Evolutionary conservation across 2,797 vertebrate species (phyloP).

Genomic region (Brotogeris chrysoptera): DNA sequence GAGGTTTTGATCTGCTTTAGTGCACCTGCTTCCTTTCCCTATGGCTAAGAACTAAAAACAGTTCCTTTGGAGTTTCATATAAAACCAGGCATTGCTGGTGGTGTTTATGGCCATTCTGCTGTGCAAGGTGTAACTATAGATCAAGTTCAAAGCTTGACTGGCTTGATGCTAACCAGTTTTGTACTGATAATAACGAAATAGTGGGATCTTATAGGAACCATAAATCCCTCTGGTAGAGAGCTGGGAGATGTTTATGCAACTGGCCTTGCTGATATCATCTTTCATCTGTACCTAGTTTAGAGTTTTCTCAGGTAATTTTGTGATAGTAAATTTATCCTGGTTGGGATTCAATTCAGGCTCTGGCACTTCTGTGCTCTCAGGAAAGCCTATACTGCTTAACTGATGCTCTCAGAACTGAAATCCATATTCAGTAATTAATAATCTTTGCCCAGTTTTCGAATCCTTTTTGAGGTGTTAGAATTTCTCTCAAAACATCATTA

Average conservation of each 20-base stretch:
- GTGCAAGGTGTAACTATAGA: not conserved
- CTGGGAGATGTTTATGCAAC: not conserved
- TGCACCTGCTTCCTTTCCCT: not conserved
- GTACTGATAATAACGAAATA: not conserved
- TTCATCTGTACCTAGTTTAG: not conserved
- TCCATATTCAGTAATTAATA: not conserved
- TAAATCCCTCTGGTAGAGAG: not conserved
- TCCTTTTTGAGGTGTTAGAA: not conserved
- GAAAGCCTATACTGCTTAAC: not conserved
- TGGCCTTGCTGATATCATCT: not conserved
- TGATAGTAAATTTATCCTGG: not conserved
- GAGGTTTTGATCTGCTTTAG: not conserved
- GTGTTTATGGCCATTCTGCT: not conserved
- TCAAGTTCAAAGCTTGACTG: not conserved
- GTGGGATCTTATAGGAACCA: not conserved
- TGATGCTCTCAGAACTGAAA: not conserved
- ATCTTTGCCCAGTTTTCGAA: not conserved
- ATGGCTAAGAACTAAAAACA: not conserved
- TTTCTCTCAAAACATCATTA: not conserved
- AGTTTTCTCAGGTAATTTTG: not conserved
- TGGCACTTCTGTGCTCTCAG: not conserved
- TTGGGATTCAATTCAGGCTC: not conserved
- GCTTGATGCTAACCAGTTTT: not conserved
- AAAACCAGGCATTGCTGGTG: not conserved
- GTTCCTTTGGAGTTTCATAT: not conserved